Conservation (phyloP, 2,888 invertebrate genomes). For the Drosophila putrida region DNA sequence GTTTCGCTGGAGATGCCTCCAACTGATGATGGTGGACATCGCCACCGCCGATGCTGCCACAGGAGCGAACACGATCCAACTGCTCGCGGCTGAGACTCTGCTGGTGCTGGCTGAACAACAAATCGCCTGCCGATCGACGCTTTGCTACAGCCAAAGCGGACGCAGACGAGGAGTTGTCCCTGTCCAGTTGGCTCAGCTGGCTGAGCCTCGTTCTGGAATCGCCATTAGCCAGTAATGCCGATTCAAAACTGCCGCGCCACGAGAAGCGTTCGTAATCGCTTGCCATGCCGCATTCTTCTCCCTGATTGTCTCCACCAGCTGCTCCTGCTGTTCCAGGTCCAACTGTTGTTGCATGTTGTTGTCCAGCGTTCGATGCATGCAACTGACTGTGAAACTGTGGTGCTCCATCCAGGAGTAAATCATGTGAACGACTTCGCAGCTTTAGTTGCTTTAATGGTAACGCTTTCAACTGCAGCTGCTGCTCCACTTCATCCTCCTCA, state of each 20-base stretch:
- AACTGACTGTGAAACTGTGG: slow-evolving; percentile 31
- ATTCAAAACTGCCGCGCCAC: slow-evolving; percentile 97
- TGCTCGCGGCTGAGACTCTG: slow-evolving; percentile 92
- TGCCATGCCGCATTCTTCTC: slow-evolving; percentile 89
- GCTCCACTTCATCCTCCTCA: slow-evolving; percentile 84
- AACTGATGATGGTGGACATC: slow-evolving; percentile 81
- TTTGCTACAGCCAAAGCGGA: slow-evolving; percentile 90
- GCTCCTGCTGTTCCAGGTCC: slow-evolving; percentile 80
- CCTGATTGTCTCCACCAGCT: slow-evolving; percentile 86
- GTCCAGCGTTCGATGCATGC: background rate
- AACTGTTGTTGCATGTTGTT: slow-evolving; percentile 84
- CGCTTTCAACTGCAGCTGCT: slow-evolving; percentile 57
- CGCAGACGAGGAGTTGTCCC: slow-evolving; percentile 89
- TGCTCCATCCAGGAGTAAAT: slow-evolving; percentile 89
- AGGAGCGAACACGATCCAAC: slow-evolving; percentile 90
- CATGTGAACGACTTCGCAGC: slow-evolving; percentile 91
- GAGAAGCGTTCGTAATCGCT: slow-evolving; percentile 96
- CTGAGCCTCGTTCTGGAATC: slow-evolving; percentile 93
- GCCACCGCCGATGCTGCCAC: slow-evolving; percentile 93
- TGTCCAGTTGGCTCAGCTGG: slow-evolving; percentile 88
- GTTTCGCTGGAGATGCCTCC: slow-evolving; percentile 83
- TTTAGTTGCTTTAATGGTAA: slow-evolving; percentile 69
- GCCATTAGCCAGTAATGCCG: slow-evolving; percentile 93
- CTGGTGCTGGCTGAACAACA: slow-evolving; percentile 92
- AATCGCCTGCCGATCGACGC: slow-evolving; percentile 93